Percentiles rank a stretch among this genome's conserved stretches.
phyloP scores from a whole-genome alignment of 2,888 invertebrate genomes.

The Hirtodrosophila histrioides region DNA sequence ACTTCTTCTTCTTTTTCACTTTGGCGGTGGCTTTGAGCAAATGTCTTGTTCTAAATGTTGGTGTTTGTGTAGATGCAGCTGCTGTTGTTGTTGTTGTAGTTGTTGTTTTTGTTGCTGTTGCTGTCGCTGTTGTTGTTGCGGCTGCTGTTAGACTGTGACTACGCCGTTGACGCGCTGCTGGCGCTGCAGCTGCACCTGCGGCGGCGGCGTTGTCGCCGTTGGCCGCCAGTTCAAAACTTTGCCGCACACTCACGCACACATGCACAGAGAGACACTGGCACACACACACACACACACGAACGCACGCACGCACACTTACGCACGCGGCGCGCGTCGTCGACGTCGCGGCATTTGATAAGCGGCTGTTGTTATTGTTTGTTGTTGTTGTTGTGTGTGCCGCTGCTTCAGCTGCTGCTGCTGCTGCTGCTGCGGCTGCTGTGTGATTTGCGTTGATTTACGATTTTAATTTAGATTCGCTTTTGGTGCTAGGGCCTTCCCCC shows the following conservation, averaged over 20 bases:
- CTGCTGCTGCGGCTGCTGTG: constrained; percentile 18
- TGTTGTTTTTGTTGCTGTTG: constrained; percentile 13
- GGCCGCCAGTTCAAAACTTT: constrained; percentile 75
- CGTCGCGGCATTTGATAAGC: constrained; percentile 73
- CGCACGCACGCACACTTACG: constrained; percentile 49
- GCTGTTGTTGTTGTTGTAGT: constrained; percentile 26
- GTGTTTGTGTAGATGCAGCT: constrained; percentile 48
- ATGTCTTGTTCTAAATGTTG: constrained; percentile 70
- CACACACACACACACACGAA: constrained; percentile 10
- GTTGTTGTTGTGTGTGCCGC: neutral
- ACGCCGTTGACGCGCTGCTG: constrained; percentile 67
- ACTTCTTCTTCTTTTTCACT: constrained; percentile 80
- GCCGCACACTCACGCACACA: constrained; percentile 59
- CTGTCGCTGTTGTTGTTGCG: constrained; percentile 23
- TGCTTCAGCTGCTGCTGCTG: neutral
- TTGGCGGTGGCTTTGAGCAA: constrained; percentile 76
- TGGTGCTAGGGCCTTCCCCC: constrained; percentile 11
- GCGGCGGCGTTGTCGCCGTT: constrained; percentile 68
- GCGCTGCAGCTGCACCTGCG: constrained; percentile 40
- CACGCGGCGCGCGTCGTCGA: constrained; percentile 66
- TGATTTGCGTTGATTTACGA: constrained; percentile 55
- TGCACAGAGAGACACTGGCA: constrained; percentile 25
- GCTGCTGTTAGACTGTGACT: constrained; percentile 55
- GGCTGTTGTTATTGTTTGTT: constrained; percentile 24
- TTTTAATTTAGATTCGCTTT: constrained; percentile 52